These are phyloP conservation scores for Anoplophora glabripennis DNA, from an alignment of 1,140 invertebrate species.

Conservation along the genomic window DNA sequence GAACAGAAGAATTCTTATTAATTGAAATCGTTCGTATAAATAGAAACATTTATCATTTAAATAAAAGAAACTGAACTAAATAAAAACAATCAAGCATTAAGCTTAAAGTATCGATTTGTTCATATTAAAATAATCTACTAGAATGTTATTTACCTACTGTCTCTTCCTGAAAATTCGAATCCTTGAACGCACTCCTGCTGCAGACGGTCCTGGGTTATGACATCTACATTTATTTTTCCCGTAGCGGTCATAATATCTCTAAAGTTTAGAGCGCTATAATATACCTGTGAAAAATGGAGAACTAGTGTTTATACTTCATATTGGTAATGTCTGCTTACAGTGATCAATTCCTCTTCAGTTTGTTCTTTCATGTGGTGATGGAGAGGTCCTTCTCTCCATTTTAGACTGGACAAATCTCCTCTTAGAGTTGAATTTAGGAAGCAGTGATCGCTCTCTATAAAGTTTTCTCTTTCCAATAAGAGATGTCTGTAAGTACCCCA, in stretches of 20 bases:
- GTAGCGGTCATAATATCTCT: constrained; percentile 76
- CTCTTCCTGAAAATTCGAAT: constrained; percentile 66
- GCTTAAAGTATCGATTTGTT: too few relatives aligned
- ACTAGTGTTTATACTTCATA: too few relatives aligned
- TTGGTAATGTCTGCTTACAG: constrained; percentile 40
- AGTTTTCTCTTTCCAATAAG: constrained; percentile 31
- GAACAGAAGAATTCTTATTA: neutral
- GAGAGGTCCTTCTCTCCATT: constrained; percentile 72
- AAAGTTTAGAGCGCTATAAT: constrained; percentile 71
- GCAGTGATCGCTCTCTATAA: constrained; percentile 59
- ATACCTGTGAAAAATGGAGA: neutral
- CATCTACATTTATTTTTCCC: constrained; percentile 67
- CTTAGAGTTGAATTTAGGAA: constrained; percentile 74
- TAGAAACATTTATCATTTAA: too few relatives aligned
- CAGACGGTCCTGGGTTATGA: constrained; percentile 54
- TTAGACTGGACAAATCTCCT: constrained; percentile 81
- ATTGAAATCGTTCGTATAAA: too few relatives aligned
- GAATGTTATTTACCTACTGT: constrained; percentile 32
- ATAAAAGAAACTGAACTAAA: too few relatives aligned
- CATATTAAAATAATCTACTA: too few relatives aligned
- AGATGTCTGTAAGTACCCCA: constrained; percentile 63
- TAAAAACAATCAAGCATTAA: too few relatives aligned
- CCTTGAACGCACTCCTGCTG: constrained; percentile 66
- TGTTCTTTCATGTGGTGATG: constrained; percentile 43
- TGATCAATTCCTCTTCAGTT: constrained; percentile 49